Evolutionary conservation across 2,888 invertebrate species (phyloP), one percentile per base, ranked within the genome.

Genomic region (Melinopterus prodromus): DNA sequence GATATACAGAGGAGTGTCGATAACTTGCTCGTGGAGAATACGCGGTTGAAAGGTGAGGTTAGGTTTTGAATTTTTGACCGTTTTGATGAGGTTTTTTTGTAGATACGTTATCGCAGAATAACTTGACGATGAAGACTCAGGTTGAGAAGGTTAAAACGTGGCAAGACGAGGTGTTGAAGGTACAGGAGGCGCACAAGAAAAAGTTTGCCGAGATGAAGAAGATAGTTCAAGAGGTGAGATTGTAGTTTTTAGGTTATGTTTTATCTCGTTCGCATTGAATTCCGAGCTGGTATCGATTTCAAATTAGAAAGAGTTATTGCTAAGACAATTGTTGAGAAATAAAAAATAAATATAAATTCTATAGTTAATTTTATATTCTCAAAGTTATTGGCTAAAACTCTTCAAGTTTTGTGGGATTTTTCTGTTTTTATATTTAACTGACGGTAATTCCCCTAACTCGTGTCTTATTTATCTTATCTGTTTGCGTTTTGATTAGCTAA

Each of bases 191-290:
- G 82, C 93, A 94, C 80, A 93, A 92, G 84, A 91, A 91, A 83
- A 94, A 94, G 88, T 93, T 94, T 87, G 90, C 91, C 14, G 93
- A 94, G 87, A 94, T 93, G 0, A 93, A 91, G 84, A 90, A 90
- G 12, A 74, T 74, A 15, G 37, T 74, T 36, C 74, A 74, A 9
- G 74, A 74, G 35, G 74, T 74, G 35, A 26, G 37, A 12, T 36
- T 53, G 12, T 53, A 53, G 12, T 53, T 53, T 26, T 53, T 53
- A 53, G 12, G 9, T 53, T 53, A 7, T 12, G 53, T 53, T 53
- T 53, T 53, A 9, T 53, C 2, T 53, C 12, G 9, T 53, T 9
- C 12, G 5, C 5, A 4, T 53, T 26, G 26, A 26, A 26, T 26
- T 26, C 26, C 26, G 3, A 26, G 3, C 26, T 26, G 26, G 26